Conservation (phyloP, 2,797 vertebrate genomes). For the Cryptoblepharus egeriae region DNA sequence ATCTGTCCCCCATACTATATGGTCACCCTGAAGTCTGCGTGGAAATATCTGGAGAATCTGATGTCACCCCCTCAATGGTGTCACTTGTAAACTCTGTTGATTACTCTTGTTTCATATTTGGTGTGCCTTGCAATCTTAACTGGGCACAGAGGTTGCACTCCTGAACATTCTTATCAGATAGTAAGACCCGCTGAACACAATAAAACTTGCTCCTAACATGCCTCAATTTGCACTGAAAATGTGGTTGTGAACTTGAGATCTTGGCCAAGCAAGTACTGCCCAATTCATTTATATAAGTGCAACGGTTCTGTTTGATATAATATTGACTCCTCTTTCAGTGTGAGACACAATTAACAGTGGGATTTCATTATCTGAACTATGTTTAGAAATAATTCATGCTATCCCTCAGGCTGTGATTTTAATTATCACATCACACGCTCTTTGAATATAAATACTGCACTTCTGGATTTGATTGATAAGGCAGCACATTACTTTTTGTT, state of each 20-base stretch:
- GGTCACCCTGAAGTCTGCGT: too few relatives aligned
- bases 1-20: too few relatives aligned
- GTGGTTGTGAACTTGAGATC: neutral
- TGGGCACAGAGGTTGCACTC: neutral
- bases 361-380: slow-evolving; percentile 18
- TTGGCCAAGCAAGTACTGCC: neutral
- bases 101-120: neutral
- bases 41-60: too few relatives aligned
- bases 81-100: too few relatives aligned
- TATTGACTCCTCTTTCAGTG: neutral
- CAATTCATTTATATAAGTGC: neutral
- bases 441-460: slow-evolving; percentile 1
- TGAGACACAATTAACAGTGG: slow-evolving; percentile 18
- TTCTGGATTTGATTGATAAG: neutral
- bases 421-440: neutral
- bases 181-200: too few relatives aligned
- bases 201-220: too few relatives aligned
- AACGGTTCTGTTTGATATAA: neutral
- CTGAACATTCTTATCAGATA: too few relatives aligned
- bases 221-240: neutral
- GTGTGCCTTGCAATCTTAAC: neutral
- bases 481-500: slow-evolving; percentile 10
- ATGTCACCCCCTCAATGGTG: too few relatives aligned
- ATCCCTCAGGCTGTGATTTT: slow-evolving; percentile 11
- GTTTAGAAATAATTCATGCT: slow-evolving; percentile 17